phyloP scores from a whole-genome alignment of 2,888 invertebrate genomes.

The Cerastoderma edule region DNA sequence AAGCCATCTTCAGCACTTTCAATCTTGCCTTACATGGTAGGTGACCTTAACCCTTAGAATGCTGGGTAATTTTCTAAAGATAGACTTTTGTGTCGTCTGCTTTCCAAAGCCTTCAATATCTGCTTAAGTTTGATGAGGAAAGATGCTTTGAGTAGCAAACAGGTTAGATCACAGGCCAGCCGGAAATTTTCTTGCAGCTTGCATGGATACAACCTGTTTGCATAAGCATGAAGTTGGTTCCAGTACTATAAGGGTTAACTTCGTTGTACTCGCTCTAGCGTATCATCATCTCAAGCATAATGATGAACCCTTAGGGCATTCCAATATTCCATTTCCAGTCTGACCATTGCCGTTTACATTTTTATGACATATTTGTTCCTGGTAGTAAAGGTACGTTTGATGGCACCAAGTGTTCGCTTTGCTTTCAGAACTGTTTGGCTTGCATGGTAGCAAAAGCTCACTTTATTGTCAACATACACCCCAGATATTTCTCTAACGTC shows the following conservation, averaged over 20 bases:
- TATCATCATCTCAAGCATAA: background rate
- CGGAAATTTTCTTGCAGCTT: too few relatives aligned
- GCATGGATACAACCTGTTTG: too few relatives aligned
- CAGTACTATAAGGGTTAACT: too few relatives aligned
- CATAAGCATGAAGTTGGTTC: too few relatives aligned
- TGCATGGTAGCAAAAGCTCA: background rate
- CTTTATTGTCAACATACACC: background rate
- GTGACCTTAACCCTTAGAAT: too few relatives aligned
- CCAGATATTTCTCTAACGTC: background rate
- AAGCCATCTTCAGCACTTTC: background rate
- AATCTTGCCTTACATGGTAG: background rate
- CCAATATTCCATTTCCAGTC: background rate
- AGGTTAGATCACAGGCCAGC: too few relatives aligned
- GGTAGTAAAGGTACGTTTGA: background rate
- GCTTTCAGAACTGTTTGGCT: background rate
- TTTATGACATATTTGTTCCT: background rate
- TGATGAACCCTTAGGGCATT: background rate
- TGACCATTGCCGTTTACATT: background rate
- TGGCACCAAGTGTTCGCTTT: background rate
- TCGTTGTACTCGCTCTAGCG: background rate
- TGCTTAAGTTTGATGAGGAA: too few relatives aligned
- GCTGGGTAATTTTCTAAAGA: too few relatives aligned
- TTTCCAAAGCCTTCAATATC: too few relatives aligned
- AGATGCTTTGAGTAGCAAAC: too few relatives aligned
- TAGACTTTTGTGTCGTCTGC: too few relatives aligned